These are phyloP conservation scores for Coptodon bakossiorum DNA, from an alignment of 2,113 vertebrate genomes.

Conservation along the genomic window DNA sequence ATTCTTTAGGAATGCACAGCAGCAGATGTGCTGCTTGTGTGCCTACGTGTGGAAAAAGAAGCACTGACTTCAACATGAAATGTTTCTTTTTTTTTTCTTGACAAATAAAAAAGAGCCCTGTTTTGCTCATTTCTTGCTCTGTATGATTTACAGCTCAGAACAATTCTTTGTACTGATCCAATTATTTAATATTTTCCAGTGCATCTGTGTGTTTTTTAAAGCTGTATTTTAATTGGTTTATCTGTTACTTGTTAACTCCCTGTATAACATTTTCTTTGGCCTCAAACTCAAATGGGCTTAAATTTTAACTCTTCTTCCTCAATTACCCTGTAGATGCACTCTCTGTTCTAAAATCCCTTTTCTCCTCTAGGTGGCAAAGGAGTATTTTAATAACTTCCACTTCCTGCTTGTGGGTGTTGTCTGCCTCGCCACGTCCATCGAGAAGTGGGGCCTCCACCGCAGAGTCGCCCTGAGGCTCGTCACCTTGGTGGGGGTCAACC, in stretches of 20 bases:
- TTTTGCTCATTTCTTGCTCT: not conserved
- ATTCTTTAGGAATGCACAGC: not conserved
- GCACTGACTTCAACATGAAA: not conserved
- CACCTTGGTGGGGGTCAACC: slow-evolving; percentile 84
- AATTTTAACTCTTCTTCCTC: fast-evolving
- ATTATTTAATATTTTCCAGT: not conserved
- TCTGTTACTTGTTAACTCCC: not conserved
- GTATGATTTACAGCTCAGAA: not conserved
- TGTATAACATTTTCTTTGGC: fast-evolving
- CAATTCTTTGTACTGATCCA: not conserved
- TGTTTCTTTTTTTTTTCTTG: not conserved
- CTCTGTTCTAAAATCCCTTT: not conserved
- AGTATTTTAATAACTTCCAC: slow-evolving; percentile 94
- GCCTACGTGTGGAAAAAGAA: not conserved
- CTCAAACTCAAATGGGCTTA: not conserved
- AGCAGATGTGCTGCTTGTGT: not conserved
- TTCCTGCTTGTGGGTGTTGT: slow-evolving; percentile 84
- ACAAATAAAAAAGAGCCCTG: not conserved
- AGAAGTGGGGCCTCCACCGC: slow-evolving; percentile 93
- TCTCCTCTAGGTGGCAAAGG: slow-evolving; percentile 76
- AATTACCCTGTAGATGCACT: fast-evolving
- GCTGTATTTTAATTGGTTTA: not conserved
- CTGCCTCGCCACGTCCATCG: slow-evolving; percentile 88
- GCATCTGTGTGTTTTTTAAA: not conserved
- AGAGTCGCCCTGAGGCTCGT: slow-evolving; percentile 87